Evolutionary conservation across 2,888 invertebrate genomes (phyloP), one percentile per base, ranked within the genome.

Genomic region (Dascillus cervinus): DNA sequence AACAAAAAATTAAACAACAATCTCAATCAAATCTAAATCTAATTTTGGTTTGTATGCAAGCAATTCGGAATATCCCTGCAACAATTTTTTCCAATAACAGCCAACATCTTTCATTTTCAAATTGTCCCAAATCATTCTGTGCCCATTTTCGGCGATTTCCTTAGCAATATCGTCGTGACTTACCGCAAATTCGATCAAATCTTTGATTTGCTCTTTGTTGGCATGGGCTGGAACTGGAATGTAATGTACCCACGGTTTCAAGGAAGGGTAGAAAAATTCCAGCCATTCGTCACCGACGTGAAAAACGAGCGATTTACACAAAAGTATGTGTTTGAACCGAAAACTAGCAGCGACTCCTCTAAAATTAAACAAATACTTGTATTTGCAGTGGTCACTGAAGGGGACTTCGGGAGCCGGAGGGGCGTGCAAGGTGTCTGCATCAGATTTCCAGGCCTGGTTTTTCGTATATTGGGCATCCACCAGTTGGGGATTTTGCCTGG

Each of bases 401-500:
- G 84, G 73, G 0, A 91, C 82, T 68, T 95, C 95, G 32, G 73
- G 53, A 0, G 94, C 95, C 26, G 96, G 88, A 12, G 81, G 73
- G 8, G 75, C 78, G 54, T 84, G 72, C 5, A 96, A 69, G 0
- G 95, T 96, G 55, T 96, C 96, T 50, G 74, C 79, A 43, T 85
- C 82, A 3, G 94, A 94, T 66, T 89, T 95, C 95, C 95, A 97
- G 0, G 95, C 96, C 68, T 97, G 97, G 65, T 97, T 97, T 66
- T 94, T 96, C 0, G 96, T 97, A 58, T 95, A 97, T 44, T 83
- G 79, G 1, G 96, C 96, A 69, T 96, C 88, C 1, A 87, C 82
- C 11, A 96, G 64, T 2, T 84, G 70, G 1, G 89, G 82, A 12
- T 72, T 60, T 31, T 72, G 73, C 34, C 89, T 71, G 11, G 88